These are phyloP conservation scores for Entomobrya proxima DNA, from an alignment of 2,888 invertebrate species.

Conservation along the genomic window DNA sequence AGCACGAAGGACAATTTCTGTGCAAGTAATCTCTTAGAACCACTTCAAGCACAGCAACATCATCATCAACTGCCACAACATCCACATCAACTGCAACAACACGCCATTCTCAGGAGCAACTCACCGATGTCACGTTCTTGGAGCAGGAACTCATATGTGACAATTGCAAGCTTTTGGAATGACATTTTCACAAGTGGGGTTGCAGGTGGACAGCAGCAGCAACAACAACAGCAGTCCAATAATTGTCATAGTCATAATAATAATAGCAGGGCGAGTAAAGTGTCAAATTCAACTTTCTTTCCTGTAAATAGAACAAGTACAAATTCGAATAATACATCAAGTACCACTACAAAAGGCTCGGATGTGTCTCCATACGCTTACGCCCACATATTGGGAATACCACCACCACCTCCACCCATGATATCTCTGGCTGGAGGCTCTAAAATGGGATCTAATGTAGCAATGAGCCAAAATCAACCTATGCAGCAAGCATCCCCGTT, in stretches of 20 bases:
- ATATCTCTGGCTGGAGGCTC: slow-evolving; percentile 58
- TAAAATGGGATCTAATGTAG: slow-evolving; percentile 7
- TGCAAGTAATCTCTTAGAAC: slow-evolving; percentile 61
- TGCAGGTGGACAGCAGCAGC: slow-evolving; percentile 59
- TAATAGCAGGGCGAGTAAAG: slow-evolving; percentile 61
- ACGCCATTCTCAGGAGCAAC: slow-evolving; percentile 59
- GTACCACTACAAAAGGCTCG: slow-evolving; percentile 71
- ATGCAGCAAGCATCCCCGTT: slow-evolving; percentile 48
- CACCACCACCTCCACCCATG: slow-evolving; percentile 65
- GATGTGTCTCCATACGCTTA: slow-evolving; percentile 75
- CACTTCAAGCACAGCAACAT: slow-evolving; percentile 38
- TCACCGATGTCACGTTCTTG: slow-evolving; percentile 67
- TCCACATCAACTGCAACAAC: slow-evolving; percentile 39
- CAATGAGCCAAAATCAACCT: slow-evolving; percentile 48
- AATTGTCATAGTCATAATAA: slow-evolving; percentile 69
- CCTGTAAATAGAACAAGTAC: slow-evolving; percentile 66
- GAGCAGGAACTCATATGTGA: slow-evolving; percentile 74
- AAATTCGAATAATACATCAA: slow-evolving; percentile 64
- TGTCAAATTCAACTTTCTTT: slow-evolving; percentile 67
- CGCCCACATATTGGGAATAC: slow-evolving; percentile 72
- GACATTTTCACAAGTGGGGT: slow-evolving; percentile 72
- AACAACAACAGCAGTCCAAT: slow-evolving; percentile 59
- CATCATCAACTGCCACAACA: slow-evolving; percentile 38
- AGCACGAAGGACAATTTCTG: slow-evolving; percentile 69
- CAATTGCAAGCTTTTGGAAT: slow-evolving; percentile 75